These are phyloP conservation scores for Tupiocoris notatus DNA, from an alignment of 2,888 invertebrate genomes.

Conservation along the genomic window DNA sequence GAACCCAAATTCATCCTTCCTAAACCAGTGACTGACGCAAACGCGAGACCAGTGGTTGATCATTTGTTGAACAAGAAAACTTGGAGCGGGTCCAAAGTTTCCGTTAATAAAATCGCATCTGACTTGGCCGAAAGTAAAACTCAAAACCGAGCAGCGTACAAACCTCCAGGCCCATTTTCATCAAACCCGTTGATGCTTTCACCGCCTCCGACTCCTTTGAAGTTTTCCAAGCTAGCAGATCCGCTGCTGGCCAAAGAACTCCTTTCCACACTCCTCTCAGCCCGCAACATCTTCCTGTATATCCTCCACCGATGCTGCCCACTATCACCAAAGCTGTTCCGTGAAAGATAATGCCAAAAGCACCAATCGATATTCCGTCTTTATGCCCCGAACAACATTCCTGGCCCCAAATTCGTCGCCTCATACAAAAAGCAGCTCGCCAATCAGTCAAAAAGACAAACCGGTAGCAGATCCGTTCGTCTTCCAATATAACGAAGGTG, in stretches of 20 bases:
- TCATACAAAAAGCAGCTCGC: not conserved
- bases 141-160: constrained; percentile 5
- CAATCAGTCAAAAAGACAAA: not conserved
- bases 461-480: constrained; percentile 6
- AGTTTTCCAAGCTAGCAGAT: constrained; percentile 3
- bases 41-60: constrained; percentile 12
- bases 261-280: constrained; percentile 16
- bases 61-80: constrained; percentile 33
- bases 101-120: constrained; percentile 46
- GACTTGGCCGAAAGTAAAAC: constrained; percentile 44
- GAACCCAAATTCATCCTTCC: constrained; percentile 43
- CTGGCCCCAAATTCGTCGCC: not conserved
- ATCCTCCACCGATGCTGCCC: constrained; percentile 32
- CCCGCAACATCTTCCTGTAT: constrained; percentile 33
- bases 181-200: constrained; percentile 21
- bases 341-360: constrained; percentile 13
- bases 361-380: not conserved
- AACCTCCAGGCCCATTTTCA: constrained; percentile 23
- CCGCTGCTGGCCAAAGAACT: constrained; percentile 17
- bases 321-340: constrained; percentile 25
- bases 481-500: constrained; percentile 11
- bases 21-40: constrained; percentile 3
- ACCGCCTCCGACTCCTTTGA: not conserved
- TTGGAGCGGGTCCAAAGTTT: constrained; percentile 31
- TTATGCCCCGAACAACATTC: not conserved